phyloP scores from a whole-genome alignment of 2,888 invertebrate genomes.

The Parthenolecanium corni region DNA sequence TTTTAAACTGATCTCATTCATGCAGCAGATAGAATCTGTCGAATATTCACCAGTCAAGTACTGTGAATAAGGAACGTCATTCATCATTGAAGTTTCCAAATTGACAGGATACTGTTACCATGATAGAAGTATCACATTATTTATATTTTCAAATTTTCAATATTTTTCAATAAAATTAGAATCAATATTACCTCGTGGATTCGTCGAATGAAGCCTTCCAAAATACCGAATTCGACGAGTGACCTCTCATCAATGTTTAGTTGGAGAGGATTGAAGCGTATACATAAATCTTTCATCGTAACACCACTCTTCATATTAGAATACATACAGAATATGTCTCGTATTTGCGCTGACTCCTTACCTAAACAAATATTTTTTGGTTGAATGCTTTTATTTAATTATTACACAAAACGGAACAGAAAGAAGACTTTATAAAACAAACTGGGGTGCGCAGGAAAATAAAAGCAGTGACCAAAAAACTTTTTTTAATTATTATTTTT shows the following conservation, averaged over 20 bases:
- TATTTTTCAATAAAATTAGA: too few species aligned
- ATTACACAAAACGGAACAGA: constrained; percentile 1
- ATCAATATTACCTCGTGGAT: constrained; percentile 55
- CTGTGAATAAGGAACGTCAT: constrained; percentile 30
- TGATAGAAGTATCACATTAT: too few species aligned
- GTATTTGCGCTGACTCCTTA: constrained; percentile 52
- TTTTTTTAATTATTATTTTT: too few species aligned
- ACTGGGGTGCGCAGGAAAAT: too few species aligned
- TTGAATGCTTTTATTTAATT: background rate
- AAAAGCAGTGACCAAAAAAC: constrained; percentile 3
- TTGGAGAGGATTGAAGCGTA: constrained; percentile 58
- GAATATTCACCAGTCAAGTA: constrained; percentile 70
- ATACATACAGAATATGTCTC: constrained; percentile 62
- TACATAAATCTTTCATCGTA: constrained; percentile 62
- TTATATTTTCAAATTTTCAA: too few species aligned
- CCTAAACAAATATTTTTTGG: constrained; percentile 40
- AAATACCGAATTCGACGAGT: constrained; percentile 75
- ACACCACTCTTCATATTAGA: constrained; percentile 65
- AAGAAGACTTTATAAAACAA: too few species aligned
- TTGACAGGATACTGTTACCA: constrained; percentile 44
- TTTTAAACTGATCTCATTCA: constrained; percentile 59
- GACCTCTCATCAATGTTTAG: constrained; percentile 67
- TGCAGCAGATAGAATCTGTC: constrained; percentile 83
- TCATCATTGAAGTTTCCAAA: constrained; percentile 30
- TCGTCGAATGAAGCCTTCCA: constrained; percentile 68